Conservation (phyloP, 2,113 vertebrate genomes). For the Sapayoa aenigma region DNA sequence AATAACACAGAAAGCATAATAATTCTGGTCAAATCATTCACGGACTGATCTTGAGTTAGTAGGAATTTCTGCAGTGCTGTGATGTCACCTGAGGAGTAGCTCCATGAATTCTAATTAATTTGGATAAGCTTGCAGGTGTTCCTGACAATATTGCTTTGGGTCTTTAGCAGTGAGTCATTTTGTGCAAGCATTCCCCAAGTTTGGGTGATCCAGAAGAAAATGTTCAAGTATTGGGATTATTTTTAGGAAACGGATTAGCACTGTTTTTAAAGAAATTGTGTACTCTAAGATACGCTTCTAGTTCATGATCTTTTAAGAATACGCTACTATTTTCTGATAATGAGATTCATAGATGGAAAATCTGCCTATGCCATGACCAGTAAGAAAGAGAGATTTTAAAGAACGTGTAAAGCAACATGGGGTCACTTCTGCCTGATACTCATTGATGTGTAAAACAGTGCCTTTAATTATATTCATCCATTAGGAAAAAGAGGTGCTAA, state of each 20-base stretch:
- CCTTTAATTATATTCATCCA: neutral
- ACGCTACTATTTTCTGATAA: neutral
- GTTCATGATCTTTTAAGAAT: neutral
- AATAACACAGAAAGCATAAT: neutral
- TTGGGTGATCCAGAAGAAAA: neutral
- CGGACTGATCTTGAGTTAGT: neutral
- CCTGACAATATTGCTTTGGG: neutral
- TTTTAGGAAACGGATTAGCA: neutral
- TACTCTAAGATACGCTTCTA: neutral
- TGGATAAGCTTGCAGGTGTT: neutral
- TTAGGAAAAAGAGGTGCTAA: neutral
- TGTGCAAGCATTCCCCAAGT: neutral
- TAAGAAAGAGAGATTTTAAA: neutral
- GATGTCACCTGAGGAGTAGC: neutral
- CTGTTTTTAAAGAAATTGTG: accelerated
- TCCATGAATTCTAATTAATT: neutral
- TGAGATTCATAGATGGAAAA: neutral
- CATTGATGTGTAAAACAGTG: neutral
- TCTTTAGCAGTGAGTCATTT: neutral
- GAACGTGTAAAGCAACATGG: neutral
- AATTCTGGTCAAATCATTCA: neutral
- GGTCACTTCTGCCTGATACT: neutral
- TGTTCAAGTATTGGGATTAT: neutral
- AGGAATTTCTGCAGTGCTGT: accelerated
- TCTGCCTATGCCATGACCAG: neutral